Evolutionary conservation across 1,140 invertebrate genomes (phyloP).

Genomic region (Rhyacophila brunnea): DNA sequence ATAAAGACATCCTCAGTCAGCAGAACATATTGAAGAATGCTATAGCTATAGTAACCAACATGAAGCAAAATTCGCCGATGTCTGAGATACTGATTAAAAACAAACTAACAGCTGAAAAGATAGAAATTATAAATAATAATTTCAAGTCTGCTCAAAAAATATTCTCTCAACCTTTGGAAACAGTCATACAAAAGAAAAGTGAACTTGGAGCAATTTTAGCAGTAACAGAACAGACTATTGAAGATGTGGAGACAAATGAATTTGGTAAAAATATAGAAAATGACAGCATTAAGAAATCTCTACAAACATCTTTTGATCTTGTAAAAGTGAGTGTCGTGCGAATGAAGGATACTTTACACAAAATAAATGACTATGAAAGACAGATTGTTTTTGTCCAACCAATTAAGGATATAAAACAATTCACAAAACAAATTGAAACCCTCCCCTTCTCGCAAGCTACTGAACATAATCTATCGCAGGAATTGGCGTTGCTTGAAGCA

Average conservation of each 20-base stretch:
- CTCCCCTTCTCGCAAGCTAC: conserved; percentile 12
- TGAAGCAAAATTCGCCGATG: conserved; percentile 13
- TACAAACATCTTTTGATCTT: conserved; percentile 23
- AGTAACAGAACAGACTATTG: conserved; percentile 38
- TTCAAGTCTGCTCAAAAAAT: conserved; percentile 31
- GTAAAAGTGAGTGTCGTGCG: conserved; percentile 30
- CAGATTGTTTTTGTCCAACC: conserved; percentile 24
- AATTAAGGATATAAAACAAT: conserved; percentile 28
- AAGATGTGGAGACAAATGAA: conserved; percentile 16
- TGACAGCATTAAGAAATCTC: conserved; percentile 18
- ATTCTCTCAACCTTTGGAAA: conserved; percentile 38
- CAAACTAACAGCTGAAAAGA: conserved; percentile 12
- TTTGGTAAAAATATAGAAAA: conserved; percentile 14
- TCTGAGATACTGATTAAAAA: background rate
- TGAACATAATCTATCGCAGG: conserved; percentile 7
- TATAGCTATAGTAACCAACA: conserved; percentile 15
- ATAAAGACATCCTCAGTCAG: conserved; percentile 24
- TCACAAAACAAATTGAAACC: conserved; percentile 30
- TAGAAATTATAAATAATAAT: conserved; percentile 23
- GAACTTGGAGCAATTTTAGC: conserved; percentile 37
- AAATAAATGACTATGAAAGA: conserved; percentile 27
- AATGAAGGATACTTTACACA: conserved; percentile 47
- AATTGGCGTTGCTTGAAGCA: conserved; percentile 18
- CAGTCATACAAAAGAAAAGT: conserved; percentile 30
- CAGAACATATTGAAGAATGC: conserved; percentile 24